Evolutionary conservation across 2,888 invertebrate genomes (phyloP), one percentile per base, ranked within the genome.

Genomic region (Amblyteles armatorius): DNA sequence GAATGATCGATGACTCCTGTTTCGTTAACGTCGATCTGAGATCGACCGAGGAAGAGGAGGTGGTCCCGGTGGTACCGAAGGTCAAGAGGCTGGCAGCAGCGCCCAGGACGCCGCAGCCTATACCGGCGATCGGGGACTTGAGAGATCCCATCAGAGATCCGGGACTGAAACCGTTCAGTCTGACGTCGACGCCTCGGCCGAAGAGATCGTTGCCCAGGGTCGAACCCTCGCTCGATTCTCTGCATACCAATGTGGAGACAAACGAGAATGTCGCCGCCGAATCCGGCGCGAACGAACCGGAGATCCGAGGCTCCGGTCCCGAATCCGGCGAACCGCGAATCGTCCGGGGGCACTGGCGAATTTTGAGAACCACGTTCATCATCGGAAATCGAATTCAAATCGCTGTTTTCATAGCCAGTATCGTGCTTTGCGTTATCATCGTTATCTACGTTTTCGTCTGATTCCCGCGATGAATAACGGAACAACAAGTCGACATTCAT

Each of bases 11-110:
- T 22, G 89, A 87, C 63, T 79, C 87, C 16, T 88, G 86, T 72
- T 90, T 89, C 76, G 88, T 88, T 1, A 88, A 85, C 50, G 83
- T 89, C n/a, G 88, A 90, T 55, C 74, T 91, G 6, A 60, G 79
- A 5, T 71, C 55, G n/a, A 22, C 44, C 19, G 60, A 33, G 16
- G 65, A 11, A 71, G 71, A 69, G 2, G 29, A 29, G 48, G 29
- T 16, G 33, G 16, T 29, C 29, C 6, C 63, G 16, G 5, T 22
- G 52, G 52, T 63, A 13, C 19, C 81, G 44, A 57, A 40, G 33
- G 55, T 71, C 16, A 71, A 78, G 6, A 60, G 69, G n/a, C 71
- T 16, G 9, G 69, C n/a, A 16, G 26, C 60, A 11, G 44, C 44
- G 16, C n/a, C 57, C 22, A 40, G 44, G 19, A 67, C 22, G 1